phyloP scores from a whole-genome alignment of 2,113 vertebrate genomes.

The Forbesichthys papilliferus region DNA sequence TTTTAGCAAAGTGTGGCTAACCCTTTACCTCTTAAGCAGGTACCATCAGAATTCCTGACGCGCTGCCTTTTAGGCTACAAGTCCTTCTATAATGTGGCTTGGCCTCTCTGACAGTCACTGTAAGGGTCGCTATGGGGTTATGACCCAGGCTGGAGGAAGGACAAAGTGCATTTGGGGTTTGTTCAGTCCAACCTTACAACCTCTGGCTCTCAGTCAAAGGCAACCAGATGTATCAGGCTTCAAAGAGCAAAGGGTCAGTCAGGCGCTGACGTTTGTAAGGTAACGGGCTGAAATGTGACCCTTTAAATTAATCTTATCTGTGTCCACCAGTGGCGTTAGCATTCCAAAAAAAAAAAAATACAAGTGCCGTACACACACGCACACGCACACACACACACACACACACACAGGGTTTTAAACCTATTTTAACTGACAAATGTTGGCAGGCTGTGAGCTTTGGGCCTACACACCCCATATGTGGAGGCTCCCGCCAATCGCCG shows the following conservation, averaged over 20 bases:
- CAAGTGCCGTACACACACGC: not conserved
- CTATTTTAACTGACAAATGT: slow-evolving; percentile 17
- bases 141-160: slow-evolving; percentile 23
- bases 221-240: slow-evolving; percentile 66
- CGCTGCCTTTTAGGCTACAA: slow-evolving; percentile 27
- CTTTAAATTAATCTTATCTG: slow-evolving; percentile 49
- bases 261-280: slow-evolving; percentile 17
- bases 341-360: slow-evolving; percentile 7
- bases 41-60: slow-evolving; percentile 20
- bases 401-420: slow-evolving; percentile 16
- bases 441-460: slow-evolving; percentile 3
- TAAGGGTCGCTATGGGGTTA: slow-evolving; percentile 42
- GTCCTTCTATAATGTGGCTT: slow-evolving; percentile 22
- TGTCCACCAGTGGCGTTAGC: slow-evolving; percentile 12
- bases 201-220: slow-evolving; percentile 53
- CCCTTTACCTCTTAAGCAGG: not conserved
- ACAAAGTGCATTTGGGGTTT: slow-evolving; percentile 30
- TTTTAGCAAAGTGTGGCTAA: not conserved
- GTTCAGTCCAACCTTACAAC: slow-evolving; percentile 42
- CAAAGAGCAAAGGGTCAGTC: slow-evolving; percentile 55
- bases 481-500: slow-evolving; percentile 37
- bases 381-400: slow-evolving; percentile 22
- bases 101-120: slow-evolving; percentile 28
- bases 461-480: slow-evolving; percentile 17
- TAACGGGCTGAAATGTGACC: slow-evolving; percentile 40